Percentiles rank a stretch among this genome's conserved stretches.
phyloP scores from a whole-genome alignment of 2,113 vertebrate genomes.

The Melospiza melodia region DNA sequence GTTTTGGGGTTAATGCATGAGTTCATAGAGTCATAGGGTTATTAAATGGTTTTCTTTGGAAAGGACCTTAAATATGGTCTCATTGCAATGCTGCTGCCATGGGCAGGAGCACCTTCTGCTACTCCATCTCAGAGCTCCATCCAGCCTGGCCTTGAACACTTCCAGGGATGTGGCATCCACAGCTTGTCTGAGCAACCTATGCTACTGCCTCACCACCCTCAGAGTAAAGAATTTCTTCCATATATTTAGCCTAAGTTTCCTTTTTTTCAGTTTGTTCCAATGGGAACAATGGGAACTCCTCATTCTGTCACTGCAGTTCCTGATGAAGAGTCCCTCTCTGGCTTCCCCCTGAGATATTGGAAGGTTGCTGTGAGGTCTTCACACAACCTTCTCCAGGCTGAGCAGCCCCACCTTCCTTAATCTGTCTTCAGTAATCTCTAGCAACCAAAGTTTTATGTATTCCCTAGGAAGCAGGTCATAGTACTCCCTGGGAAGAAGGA shows the following conservation, averaged over 20 bases:
- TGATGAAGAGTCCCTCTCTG: rapidly evolving
- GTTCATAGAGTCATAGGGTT: neutral
- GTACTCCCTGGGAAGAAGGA: neutral
- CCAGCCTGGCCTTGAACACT: neutral
- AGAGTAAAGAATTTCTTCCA: neutral
- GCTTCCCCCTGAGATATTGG: neutral
- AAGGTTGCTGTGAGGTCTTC: neutral
- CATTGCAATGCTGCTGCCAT: neutral
- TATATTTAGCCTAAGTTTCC: neutral
- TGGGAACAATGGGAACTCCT: neutral
- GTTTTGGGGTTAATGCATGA: neutral
- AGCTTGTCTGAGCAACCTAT: neutral
- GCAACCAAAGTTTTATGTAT: neutral
- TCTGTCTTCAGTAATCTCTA: neutral
- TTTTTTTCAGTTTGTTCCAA: neutral
- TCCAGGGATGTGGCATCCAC: neutral
- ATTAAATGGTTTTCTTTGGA: neutral
- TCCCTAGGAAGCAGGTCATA: neutral
- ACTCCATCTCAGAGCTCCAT: neutral
- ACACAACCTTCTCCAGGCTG: neutral
- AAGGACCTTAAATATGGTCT: neutral
- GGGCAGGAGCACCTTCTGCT: neutral
- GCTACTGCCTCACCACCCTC: neutral
- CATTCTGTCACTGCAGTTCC: neutral
- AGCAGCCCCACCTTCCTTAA: neutral